A percentile compares a stretch with the other conserved stretches of the same genome.
Conservation (phyloP, 2,113 vertebrate genomes). For the Cochlearius cochlearius region DNA sequence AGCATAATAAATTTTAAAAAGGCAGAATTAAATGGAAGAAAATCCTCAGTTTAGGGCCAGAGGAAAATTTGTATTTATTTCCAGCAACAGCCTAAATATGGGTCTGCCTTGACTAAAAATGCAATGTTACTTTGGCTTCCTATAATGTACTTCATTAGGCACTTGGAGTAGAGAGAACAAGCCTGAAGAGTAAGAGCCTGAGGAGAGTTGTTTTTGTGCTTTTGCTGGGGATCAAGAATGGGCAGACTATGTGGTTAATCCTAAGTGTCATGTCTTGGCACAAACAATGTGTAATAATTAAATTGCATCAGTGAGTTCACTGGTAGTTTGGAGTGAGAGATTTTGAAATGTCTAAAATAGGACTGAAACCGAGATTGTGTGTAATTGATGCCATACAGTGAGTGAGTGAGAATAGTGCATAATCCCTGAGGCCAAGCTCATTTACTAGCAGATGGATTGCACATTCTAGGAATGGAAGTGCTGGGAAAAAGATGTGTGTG, state of each 20-base stretch:
- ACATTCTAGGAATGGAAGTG: background rate
- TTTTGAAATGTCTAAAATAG: background rate
- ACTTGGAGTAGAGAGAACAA: background rate
- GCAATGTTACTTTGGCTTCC: background rate
- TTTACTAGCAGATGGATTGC: background rate
- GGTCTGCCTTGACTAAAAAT: background rate
- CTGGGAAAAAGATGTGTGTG: background rate
- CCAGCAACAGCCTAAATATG: background rate
- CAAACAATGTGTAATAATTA: background rate
- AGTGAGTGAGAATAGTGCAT: background rate
- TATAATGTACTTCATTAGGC: background rate
- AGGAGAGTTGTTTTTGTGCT: background rate
- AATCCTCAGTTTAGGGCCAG: background rate
- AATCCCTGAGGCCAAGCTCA: background rate
- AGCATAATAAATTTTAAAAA: background rate
- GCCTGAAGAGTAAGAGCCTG: background rate
- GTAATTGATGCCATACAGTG: background rate
- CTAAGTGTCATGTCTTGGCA: background rate
- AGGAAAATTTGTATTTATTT: constrained; percentile 10
- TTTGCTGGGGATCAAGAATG: background rate
- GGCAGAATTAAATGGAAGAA: background rate
- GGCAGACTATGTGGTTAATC: background rate
- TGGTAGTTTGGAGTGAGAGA: background rate
- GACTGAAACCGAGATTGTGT: background rate
- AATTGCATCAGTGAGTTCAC: background rate